A percentile compares a stretch with the other conserved stretches of the same genome.
phyloP scores from a whole-genome alignment of 2,113 vertebrate genomes.

The Sprattus sprattus region DNA sequence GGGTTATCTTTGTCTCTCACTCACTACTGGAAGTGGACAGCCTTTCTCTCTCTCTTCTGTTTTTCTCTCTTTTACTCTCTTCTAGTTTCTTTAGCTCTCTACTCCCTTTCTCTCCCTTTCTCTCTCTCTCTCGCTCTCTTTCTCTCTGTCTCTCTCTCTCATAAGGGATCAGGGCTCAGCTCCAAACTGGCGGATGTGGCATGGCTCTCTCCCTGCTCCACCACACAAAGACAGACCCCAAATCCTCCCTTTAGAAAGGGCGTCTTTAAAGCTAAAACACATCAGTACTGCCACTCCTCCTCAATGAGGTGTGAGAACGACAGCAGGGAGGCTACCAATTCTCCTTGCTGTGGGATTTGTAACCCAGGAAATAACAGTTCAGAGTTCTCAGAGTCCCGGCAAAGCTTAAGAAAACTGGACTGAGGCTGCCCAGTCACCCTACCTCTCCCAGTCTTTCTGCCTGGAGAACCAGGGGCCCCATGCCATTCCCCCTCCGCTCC shows the following conservation, averaged over 20 bases:
- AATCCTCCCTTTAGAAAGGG: conserved; percentile 52
- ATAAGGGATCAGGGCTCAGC: neutral
- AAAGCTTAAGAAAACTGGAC: neutral
- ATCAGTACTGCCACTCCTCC: neutral
- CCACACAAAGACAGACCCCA: conserved; percentile 59
- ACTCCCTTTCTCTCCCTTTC: neutral
- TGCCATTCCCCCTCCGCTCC: conserved; percentile 5
- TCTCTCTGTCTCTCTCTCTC: neutral
- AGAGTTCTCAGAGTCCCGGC: neutral
- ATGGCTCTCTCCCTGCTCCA: conserved; percentile 35
- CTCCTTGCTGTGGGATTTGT: too few species aligned
- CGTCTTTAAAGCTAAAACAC: conserved; percentile 42
- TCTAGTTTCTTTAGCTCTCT: neutral
- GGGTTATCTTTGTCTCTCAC: neutral
- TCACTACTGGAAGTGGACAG: neutral
- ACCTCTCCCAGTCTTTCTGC: neutral
- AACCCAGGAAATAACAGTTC: neutral
- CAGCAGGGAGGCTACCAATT: too few species aligned
- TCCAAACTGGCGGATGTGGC: conserved; percentile 39
- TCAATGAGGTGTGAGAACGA: neutral
- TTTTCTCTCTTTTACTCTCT: neutral
- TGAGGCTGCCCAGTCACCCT: neutral
- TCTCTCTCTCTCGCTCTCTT: neutral
- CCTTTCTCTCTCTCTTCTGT: neutral
- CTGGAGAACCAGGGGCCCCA: neutral